Evolutionary conservation across 1,140 invertebrate genomes (phyloP).

Genomic region (Drosophila ohnishii): DNA sequence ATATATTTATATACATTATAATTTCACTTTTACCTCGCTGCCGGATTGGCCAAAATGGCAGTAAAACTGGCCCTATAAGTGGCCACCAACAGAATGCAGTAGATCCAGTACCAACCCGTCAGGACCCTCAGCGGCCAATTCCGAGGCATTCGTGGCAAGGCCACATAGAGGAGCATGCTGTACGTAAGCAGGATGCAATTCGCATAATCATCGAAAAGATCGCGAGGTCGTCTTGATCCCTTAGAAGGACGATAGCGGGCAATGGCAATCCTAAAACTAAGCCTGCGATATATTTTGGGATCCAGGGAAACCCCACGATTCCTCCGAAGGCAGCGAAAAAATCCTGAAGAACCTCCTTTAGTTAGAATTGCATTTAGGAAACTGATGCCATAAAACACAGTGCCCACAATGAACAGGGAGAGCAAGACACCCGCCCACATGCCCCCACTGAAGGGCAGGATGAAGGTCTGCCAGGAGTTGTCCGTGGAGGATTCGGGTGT

Average conservation of each 20-base stretch:
- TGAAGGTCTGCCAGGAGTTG: conserved; percentile 92
- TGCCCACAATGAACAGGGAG: conserved; percentile 73
- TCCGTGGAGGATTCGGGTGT: conserved; percentile 90
- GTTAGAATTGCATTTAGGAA: conserved; percentile 59
- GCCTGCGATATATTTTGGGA: conserved; percentile 20
- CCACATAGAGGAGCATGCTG: conserved; percentile 90
- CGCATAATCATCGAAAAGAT: conserved; percentile 87
- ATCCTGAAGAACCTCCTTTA: conserved; percentile 4
- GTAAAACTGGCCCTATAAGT: conserved; percentile 92
- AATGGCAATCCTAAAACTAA: conserved; percentile 59
- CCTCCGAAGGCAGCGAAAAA: conserved; percentile 49
- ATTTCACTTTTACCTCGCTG: conserved; percentile 83
- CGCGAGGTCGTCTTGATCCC: conserved; percentile 11
- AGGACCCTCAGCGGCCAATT: conserved; percentile 90
- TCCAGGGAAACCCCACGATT: neutral
- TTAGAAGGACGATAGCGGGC: conserved; percentile 31
- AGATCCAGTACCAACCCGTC: conserved; percentile 93
- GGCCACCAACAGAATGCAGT: conserved; percentile 90
- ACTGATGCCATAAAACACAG: conserved; percentile 71
- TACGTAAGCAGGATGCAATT: conserved; percentile 91
- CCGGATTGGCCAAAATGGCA: conserved; percentile 90
- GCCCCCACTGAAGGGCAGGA: conserved; percentile 87
- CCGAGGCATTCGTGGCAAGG: conserved; percentile 88
- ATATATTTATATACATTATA: too few species aligned
- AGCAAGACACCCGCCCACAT: conserved; percentile 80